Base-by-base conservation (phyloP, 2,113 vertebrate species). In the Leptosomus discolor region DNA sequence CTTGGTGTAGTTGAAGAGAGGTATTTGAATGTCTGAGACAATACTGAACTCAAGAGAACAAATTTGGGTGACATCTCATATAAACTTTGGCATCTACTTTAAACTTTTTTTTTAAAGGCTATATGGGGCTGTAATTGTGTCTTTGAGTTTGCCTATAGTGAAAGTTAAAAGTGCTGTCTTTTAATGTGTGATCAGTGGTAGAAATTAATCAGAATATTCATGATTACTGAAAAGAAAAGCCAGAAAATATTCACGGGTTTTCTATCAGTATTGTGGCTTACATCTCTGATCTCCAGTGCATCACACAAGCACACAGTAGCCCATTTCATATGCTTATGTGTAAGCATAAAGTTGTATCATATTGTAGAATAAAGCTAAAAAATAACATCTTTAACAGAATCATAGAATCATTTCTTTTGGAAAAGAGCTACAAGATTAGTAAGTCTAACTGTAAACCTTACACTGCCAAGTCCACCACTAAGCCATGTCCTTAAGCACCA, bases 1-100 rank as follows among this genome's bases (percentile, higher is more conserved):
- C 12, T 57, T 73, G 24, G 1, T 76, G 29, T 36, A 4, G 3
- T 17, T 2, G 0, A 63, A 81, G 23, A 75, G 15, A 8, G 2
- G 34, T 65, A 13, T 69, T 37, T 69, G 11, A 46, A 64, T 16
- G 7, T 41, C 43, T 84, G 30, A 60, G 19, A 24, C 1, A 64
- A 50, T 32, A 63, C 9, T 57, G 57, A 67, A 11, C 14, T 74
- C 2, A 54, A 63, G 6, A 46, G 4, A 13, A 84, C 8, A 76
- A 23, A 45, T 90, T 54, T 58, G 36, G 6, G 41, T 57, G 32
- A 36, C 3, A 27, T 24, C 18, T 60, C 8, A 15, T 54, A 18
- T 9, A 39, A 34, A 37, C 6, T 12, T 60, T 6, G 9, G 8
- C 12, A 60, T 23, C 11, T 27, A 18, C 2, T 13, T 82, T 77